Conservation (phyloP, 2,888 invertebrate genomes). For the Erynnis tages region DNA sequence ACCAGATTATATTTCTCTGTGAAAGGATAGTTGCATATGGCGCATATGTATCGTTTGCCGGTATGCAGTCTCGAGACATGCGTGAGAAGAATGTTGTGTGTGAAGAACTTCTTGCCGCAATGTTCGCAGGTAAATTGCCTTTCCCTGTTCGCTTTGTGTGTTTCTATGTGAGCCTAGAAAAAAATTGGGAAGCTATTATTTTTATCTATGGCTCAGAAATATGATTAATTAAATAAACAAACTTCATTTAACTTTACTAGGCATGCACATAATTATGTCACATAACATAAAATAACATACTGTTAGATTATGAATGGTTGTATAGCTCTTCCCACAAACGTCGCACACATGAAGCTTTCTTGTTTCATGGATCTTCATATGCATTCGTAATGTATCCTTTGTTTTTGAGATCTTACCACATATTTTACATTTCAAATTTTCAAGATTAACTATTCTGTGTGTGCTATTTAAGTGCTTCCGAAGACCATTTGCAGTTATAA, state of each 20-base stretch:
- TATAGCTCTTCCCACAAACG: conserved; percentile 64
- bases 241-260: not conserved
- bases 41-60: conserved; percentile 62
- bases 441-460: conserved; percentile 52
- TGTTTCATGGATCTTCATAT: conserved; percentile 54
- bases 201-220: too few relatives aligned
- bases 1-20: conserved; percentile 65
- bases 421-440: conserved; percentile 52
- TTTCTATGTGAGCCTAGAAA: conserved; percentile 62
- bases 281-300: conserved; percentile 38
- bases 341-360: conserved; percentile 58
- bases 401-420: conserved; percentile 68
- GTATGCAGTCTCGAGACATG: conserved; percentile 60
- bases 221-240: not conserved
- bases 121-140: conserved; percentile 61
- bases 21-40: conserved; percentile 63
- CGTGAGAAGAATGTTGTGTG: conserved; percentile 52
- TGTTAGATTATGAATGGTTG: conserved; percentile 51
- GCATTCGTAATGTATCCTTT: conserved; percentile 55
- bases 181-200: too few relatives aligned
- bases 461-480: conserved; percentile 57
- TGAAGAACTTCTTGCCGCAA: conserved; percentile 71
- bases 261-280: too few relatives aligned
- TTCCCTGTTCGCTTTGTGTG: conserved; percentile 64
- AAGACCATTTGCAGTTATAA: conserved; percentile 61